Conservation (phyloP, 1,140 invertebrate genomes). For the Lysiphlebus fabarum region DNA sequence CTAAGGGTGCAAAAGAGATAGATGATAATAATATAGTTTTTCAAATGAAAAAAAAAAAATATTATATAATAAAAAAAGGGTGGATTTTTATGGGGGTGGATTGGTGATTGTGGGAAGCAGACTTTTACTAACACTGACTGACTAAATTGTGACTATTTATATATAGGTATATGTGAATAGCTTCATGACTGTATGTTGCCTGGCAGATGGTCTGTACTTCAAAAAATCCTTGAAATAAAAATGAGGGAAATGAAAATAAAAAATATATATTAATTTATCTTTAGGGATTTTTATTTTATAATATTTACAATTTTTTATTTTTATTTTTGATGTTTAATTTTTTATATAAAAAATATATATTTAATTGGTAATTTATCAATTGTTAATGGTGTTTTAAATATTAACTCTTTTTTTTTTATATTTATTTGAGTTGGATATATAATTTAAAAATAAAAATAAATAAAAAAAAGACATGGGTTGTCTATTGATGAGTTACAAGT, state of each 20-base stretch:
- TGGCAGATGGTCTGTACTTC: constrained; percentile 31
- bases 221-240: not conserved
- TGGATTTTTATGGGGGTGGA: constrained; percentile 18
- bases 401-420: too few relatives aligned
- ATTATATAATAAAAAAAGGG: not conserved
- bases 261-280: not conserved
- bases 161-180: constrained; percentile 2
- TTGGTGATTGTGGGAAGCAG: constrained; percentile 19
- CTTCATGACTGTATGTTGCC: constrained; percentile 5
- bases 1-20: constrained; percentile 19
- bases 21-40: not conserved
- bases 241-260: not conserved
- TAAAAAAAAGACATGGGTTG: too few relatives aligned
- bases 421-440: too few relatives aligned
- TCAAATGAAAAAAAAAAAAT: not conserved
- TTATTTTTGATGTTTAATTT: not conserved
- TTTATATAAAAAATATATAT: too few relatives aligned
- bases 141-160: not conserved
- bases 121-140: constrained; percentile 13
- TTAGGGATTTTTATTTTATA: not conserved
- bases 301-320: not conserved
- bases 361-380: too few relatives aligned
- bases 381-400: too few relatives aligned
- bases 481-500: too few relatives aligned
- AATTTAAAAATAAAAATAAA: too few relatives aligned